Conservation (phyloP, 2,797 vertebrate species). For the Tragopan temminckii region DNA sequence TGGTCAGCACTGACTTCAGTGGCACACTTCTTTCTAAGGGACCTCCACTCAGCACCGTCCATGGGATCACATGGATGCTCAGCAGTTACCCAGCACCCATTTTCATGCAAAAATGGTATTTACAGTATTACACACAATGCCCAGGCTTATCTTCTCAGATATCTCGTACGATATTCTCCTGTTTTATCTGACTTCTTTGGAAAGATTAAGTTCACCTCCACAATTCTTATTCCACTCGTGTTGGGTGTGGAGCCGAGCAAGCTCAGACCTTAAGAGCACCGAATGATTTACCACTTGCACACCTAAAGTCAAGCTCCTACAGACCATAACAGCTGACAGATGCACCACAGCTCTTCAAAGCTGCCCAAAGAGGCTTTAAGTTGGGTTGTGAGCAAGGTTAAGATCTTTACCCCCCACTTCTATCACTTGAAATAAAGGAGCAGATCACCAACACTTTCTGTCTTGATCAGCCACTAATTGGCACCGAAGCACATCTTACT, state of each 20-base stretch:
- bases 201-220: conserved; percentile 47
- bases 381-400: not conserved
- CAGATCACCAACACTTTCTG: not conserved
- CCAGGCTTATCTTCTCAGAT: conserved; percentile 43
- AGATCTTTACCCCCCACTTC: not conserved
- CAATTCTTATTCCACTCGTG: conserved; percentile 11
- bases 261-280: not conserved
- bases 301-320: not conserved
- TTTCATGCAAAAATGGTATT: conserved; percentile 50
- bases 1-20: not conserved
- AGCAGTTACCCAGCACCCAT: conserved; percentile 19
- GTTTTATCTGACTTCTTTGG: conserved; percentile 32
- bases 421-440: not conserved
- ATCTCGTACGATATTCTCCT: not conserved
- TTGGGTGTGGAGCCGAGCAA: not conserved
- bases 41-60: conserved; percentile 13
- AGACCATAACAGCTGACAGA: not conserved
- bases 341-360: not conserved
- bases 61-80: not conserved
- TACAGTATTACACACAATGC: conserved; percentile 28
- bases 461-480: not conserved
- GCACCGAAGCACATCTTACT: not conserved
- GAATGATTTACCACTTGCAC: conserved; percentile 4
- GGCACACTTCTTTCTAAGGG: not conserved
- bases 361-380: not conserved